Percentiles rank a stretch among this genome's conserved stretches.
These are phyloP conservation scores for Brachionus rotundiformis DNA, from an alignment of 1,140 invertebrate genomes.

Conservation along the genomic window DNA sequence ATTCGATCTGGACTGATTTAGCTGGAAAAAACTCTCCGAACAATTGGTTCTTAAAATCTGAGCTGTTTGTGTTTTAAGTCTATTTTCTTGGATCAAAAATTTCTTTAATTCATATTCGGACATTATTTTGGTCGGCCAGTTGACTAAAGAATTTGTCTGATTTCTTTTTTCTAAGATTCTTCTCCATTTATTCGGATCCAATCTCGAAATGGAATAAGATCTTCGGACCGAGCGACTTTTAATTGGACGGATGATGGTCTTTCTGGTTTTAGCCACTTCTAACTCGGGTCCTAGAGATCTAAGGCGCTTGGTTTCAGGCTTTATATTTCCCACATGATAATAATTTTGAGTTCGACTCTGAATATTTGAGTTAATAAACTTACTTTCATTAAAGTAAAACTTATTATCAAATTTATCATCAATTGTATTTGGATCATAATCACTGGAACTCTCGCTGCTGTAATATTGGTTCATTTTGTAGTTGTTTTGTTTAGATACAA, in stretches of 20 bases:
- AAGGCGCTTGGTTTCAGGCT: not conserved
- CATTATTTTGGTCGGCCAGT: conserved; percentile 48
- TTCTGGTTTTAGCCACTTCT: not conserved
- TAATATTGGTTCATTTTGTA: conserved; percentile 33
- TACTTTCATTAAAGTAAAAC: conserved; percentile 32
- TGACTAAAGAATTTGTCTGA: not conserved
- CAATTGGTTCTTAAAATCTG: conserved; percentile 36
- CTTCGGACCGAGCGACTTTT: not conserved
- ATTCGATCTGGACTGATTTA: conserved; percentile 7
- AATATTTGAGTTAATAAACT: not conserved
- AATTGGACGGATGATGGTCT: not conserved
- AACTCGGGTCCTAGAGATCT: not conserved
- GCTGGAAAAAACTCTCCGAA: conserved; percentile 32
- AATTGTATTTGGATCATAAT: conserved; percentile 41
- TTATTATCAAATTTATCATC: conserved; percentile 37
- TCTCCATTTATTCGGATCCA: conserved; percentile 33
- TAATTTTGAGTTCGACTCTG: not conserved
- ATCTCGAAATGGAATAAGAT: conserved; percentile 37
- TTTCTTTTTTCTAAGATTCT: not conserved
- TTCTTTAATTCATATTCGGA: conserved; percentile 31
- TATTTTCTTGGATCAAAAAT: conserved; percentile 36
- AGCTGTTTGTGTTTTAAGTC: conserved; percentile 39
- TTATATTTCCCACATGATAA: conserved; percentile 11
- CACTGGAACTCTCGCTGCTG: conserved; percentile 1
- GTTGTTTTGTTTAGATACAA: conserved; percentile 1